Evolutionary conservation across 2,113 vertebrate species (phyloP).

Genomic region (Coptodon rendalli): DNA sequence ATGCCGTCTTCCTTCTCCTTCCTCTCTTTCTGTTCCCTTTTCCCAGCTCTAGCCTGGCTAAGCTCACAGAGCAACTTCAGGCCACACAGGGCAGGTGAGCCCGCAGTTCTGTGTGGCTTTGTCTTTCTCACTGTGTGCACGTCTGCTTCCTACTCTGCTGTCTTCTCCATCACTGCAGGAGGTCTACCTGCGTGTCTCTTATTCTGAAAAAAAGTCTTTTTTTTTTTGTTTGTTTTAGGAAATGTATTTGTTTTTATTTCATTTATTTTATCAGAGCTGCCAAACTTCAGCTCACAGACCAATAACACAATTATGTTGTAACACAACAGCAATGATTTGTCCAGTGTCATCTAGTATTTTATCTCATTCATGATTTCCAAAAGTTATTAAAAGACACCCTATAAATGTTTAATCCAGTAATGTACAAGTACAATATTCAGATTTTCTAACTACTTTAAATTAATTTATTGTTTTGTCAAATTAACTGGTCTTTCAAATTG

Average conservation of each 20-base stretch:
- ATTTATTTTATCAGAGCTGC: neutral
- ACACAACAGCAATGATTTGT: neutral
- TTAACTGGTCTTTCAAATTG: neutral
- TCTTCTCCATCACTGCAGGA: neutral
- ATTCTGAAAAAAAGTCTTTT: neutral
- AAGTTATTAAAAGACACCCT: neutral
- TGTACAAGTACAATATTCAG: neutral
- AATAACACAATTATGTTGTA: neutral
- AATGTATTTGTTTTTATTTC: neutral
- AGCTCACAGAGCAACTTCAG: conserved; percentile 77
- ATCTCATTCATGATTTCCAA: neutral
- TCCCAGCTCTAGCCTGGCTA: conserved; percentile 72
- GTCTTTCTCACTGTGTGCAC: conserved; percentile 22
- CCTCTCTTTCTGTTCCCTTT: neutral
- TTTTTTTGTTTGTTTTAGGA: neutral
- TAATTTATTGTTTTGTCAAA: neutral
- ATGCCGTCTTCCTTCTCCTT: neutral
- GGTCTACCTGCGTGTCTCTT: neutral
- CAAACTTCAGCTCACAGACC: neutral
- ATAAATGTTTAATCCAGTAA: neutral
- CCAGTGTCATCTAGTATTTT: neutral
- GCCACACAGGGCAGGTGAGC: conserved; percentile 76
- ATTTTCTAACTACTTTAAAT: neutral
- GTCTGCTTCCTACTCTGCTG: neutral
- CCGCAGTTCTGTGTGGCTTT: conserved; percentile 41